Evolutionary conservation across 1,140 invertebrate species (phyloP), one percentile per base, ranked within the genome.

Genomic region (Penaeus chinensis): DNA sequence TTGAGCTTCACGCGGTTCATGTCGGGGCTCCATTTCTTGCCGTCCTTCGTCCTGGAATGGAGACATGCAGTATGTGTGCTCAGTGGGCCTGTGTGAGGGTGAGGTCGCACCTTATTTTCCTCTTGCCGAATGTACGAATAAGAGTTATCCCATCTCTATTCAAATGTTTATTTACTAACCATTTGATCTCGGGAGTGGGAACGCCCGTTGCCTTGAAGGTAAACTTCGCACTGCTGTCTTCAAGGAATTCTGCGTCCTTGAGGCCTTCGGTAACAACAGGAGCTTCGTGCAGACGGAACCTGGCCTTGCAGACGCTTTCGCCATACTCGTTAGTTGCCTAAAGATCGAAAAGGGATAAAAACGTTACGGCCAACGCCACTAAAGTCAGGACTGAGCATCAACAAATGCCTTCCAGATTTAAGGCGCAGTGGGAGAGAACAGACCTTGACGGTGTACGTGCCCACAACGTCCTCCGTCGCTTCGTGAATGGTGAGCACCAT

Each of bases 121-220:
- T 54, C 10, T 8, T 11, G 54, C 54, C 16, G 8, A 11, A 16
- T 54, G 54, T 54, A 2, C 16, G 10, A 54, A 54, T 54, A 54
- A 0, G 10, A 10, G 54, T 54, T n/a, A 13, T 22, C 11, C 77
- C 60, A 54, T 18, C 42, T 16, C 42, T 32, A 19, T 19, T 3
- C 32, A 42, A n/a, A 19, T 42, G 42, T 24, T 11, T 77, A 95
- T 91, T 97, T 94, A 95, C 96, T 91, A 94, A 96, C 97, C 97
- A 99, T 0, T 94, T 93, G 16, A 98, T 93, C 11, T 97, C 96
- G 0, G 98, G 98, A 81, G 94, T 93, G 0, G 98, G 98, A 63
- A 98, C 94, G 19, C 98, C 98, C 27, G 94, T 95, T 4, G 98
- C 95, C 16, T 96, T 94, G 7, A 96, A 96, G 0, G 95, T 93